Conservation (phyloP, 1,140 invertebrate genomes). For the Drosophila mojavensis region DNA sequence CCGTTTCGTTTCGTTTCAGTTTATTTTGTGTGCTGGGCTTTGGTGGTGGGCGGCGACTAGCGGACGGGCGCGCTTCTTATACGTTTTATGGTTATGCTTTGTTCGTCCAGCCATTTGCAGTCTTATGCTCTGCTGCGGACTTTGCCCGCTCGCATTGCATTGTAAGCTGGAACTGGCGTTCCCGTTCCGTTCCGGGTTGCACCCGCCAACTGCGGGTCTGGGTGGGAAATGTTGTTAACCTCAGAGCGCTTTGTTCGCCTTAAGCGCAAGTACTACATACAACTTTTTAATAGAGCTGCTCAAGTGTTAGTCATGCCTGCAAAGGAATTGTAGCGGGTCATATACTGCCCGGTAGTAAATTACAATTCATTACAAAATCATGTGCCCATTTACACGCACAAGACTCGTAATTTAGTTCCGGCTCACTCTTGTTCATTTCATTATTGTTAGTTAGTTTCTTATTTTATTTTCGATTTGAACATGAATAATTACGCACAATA, state of each 20-base stretch:
- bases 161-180: constrained; percentile 23
- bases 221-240: constrained; percentile 68
- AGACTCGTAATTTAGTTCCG: neutral
- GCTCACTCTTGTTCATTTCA: no score
- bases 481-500: no score
- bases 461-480: no score
- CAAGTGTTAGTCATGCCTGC: constrained; percentile 9
- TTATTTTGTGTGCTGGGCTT: constrained; percentile 20
- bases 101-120: constrained; percentile 31
- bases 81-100: constrained; percentile 57
- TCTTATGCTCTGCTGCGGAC: constrained; percentile 33
- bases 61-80: constrained; percentile 21
- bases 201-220: constrained; percentile 3
- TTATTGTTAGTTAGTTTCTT: no score
- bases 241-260: constrained; percentile 36
- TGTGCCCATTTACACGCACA: neutral
- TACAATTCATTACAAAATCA: neutral
- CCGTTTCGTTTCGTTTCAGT: neutral
- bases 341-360: neutral
- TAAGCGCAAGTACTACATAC: neutral
- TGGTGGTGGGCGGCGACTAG: constrained; percentile 16
- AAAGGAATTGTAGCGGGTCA: constrained; percentile 1
- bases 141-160: constrained; percentile 20
- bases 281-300: constrained; percentile 20
- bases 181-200: constrained; percentile 68